Conservation (phyloP, 2,888 invertebrate genomes). For the Cataglyphis altisquamis region DNA sequence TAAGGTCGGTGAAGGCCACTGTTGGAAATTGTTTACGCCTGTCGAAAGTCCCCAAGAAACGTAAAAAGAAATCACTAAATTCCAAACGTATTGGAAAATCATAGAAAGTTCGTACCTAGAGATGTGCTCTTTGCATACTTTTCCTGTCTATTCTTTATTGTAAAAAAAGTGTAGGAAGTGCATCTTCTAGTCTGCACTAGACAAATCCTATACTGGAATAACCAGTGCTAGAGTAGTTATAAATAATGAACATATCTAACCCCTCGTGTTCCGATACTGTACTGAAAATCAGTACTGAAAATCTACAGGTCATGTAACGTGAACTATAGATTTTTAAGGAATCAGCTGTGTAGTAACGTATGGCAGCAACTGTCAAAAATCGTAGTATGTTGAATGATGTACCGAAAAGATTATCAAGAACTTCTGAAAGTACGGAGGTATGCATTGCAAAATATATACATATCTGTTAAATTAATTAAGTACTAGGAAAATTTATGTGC, state of each 20-base stretch:
- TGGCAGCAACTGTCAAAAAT: background rate
- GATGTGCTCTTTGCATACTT: too few relatives aligned
- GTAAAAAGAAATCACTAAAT: background rate
- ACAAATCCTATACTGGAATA: too few relatives aligned
- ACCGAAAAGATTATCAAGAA: conserved; percentile 68
- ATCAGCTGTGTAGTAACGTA: background rate
- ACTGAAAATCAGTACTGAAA: too few relatives aligned
- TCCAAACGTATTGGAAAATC: background rate
- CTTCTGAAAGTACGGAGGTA: conserved; percentile 76
- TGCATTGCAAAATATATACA: background rate
- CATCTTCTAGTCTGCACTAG: too few relatives aligned
- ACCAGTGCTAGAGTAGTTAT: too few relatives aligned
- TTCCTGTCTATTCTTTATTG: too few relatives aligned
- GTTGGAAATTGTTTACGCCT: conserved; percentile 72
- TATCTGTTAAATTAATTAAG: background rate
- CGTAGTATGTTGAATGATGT: conserved; percentile 73
- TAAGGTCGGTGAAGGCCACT: conserved; percentile 72
- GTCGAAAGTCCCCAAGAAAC: conserved; percentile 51
- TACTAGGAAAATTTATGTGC: background rate
- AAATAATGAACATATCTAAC: too few relatives aligned
- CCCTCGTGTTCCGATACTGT: too few relatives aligned
- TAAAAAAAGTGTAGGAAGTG: too few relatives aligned
- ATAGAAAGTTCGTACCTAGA: background rate
- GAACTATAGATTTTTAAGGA: too few relatives aligned
- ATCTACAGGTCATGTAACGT: too few relatives aligned